Base-by-base conservation (phyloP, 2,888 invertebrate species). In the Linnaemya tessellans region DNA sequence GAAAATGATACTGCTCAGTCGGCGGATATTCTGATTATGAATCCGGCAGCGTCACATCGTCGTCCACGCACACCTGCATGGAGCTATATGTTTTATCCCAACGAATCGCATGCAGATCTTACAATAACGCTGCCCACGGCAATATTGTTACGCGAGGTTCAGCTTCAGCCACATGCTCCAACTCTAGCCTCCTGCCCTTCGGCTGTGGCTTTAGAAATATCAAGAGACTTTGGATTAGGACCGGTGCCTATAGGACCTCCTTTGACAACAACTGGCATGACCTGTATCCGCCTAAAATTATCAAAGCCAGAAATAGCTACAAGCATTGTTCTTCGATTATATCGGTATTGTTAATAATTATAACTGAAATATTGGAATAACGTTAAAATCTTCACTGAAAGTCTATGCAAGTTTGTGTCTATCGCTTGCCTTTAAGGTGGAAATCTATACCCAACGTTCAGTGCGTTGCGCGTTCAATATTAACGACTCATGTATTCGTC, bases 51-150 rank as follows among this genome's bases (percentile, higher is more conserved):
- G 0, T 96, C 97, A 3, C 96, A 97, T 90, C 94, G 97, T 56
- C 94, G 98, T 54, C 97, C 97, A 25, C 94, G 98, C 82, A 96
- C 97, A 1, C 97, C 98, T 5, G 96, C 98, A n/a, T 98, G 98
- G 98, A 96, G 97, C 41, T 98, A 98, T 93, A 97, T 98, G 93
- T 98, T 98, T 93, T 98, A 97, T 93, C 97, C 97, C 41, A 95
- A 95, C 88, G 97, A 98, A 93, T 96, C 96, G 51, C 97, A 97
- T 93, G 96, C 98, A 0, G 98, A 98, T 92, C 94, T 98, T 60
- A 96, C 96, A 7, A 94, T 98, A 71, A 95, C 96, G 25, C 93
- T 98, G 89, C 98, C 98, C 0, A 97, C 97, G 91, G 97, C 98
- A 18, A 95, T 98, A 89, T 93, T 97, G 87, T 93, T 98, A 78